A percentile compares a stretch with the other conserved stretches of the same genome.
Conservation (phyloP, 2,113 vertebrate genomes). For the Eptesicus fuscus region DNA sequence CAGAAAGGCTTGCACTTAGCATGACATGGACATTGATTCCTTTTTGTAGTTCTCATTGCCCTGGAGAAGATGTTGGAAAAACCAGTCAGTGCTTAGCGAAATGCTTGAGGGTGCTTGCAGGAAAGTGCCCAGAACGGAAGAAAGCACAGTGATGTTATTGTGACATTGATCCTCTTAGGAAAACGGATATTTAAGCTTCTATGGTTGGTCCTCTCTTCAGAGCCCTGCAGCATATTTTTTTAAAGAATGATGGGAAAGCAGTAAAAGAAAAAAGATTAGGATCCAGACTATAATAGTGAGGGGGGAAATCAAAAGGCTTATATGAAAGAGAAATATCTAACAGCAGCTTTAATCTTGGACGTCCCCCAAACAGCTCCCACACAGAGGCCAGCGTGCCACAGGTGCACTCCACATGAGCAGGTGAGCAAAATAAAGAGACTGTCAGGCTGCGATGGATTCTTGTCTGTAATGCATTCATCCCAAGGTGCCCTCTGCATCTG, state of each 20-base stretch:
- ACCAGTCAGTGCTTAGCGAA: background rate
- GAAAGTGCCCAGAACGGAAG: background rate
- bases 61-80: background rate
- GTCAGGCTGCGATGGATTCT: background rate
- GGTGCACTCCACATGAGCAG: background rate
- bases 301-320: background rate
- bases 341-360: constrained; percentile 23
- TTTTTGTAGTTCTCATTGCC: background rate
- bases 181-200: background rate
- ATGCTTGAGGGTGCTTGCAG: background rate
- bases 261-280: background rate
- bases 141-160: background rate
- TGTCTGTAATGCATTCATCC: background rate
- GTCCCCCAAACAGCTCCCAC: background rate
- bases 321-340: background rate
- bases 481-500: constrained; percentile 22
- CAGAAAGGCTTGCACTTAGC: background rate
- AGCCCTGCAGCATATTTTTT: background rate
- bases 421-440: background rate
- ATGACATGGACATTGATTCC: background rate
- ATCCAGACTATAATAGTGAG: background rate
- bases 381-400: background rate
- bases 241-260: background rate
- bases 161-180: background rate
- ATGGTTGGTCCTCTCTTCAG: background rate